Evolutionary conservation across 2,113 vertebrate genomes (phyloP), one percentile per base, ranked within the genome.

Genomic region (Thryonomys swinderianus): DNA sequence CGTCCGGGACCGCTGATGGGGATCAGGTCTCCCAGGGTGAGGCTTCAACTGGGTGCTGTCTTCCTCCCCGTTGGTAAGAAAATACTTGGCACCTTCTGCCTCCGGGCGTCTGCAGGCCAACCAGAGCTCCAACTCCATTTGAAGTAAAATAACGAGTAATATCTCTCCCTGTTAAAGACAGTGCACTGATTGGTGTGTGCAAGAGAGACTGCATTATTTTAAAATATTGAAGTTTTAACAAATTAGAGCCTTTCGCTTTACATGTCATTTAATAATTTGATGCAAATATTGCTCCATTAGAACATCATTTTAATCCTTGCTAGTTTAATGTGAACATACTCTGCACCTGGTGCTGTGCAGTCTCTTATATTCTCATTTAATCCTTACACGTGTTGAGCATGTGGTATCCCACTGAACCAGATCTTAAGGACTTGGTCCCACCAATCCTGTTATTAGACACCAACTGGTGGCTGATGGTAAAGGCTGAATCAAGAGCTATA

Each of bases 91-190:
- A 20, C 37, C 85, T 51, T 87, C 69, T 79, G 55, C 17, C 30
- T 40, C 93, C 2, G 67, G 0, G 17, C 48, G 18, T 80, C 78
- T 82, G 69, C 83, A 20, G 14, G 74, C 57, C 64, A 55, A 1
- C 55, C 37, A 23, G 57, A 20, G 25, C 53, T 53, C 9, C 14
- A 81, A 5, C 90, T 84, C 27, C 71, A 84, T 79, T 51, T 40
- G 84, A 95, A 92, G 86, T 64, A 48, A 17, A 88, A 69, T 86
- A 37, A 80, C 48, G 62, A 32, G 74, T 85, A 61, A 61, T 53
- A 42, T 3, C 11, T 78, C 16, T 61, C 18, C 51, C 53, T 18
- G 6, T 66, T 67, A 53, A 85, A 81, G 55, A 92, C 42, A 27
- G 16, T 85, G 80, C 42, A 18, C 55, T 67, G 27, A 51, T 88